phyloP scores from a whole-genome alignment of 2,797 vertebrate genomes.

The Halcyon badia region DNA sequence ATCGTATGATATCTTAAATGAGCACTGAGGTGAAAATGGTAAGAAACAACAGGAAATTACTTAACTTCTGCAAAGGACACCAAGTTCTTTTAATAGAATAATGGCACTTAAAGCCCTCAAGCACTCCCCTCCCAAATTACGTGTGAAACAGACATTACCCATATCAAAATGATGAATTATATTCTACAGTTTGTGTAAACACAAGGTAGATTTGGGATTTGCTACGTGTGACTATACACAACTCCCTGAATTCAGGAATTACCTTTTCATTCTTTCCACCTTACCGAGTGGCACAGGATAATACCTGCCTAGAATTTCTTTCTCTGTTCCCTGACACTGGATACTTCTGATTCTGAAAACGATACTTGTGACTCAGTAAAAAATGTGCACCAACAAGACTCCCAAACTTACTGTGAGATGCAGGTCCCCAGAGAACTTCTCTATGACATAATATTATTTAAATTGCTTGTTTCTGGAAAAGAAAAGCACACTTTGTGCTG shows the following conservation, averaged over 20 bases:
- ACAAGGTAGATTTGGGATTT: not conserved
- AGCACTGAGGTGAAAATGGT: not conserved
- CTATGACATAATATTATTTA: not conserved
- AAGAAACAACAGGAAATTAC: not conserved
- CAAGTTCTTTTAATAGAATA: not conserved
- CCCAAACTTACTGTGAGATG: not conserved
- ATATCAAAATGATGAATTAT: not conserved
- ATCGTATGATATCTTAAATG: not conserved
- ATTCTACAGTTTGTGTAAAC: not conserved
- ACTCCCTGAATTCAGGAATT: not conserved
- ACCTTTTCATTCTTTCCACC: not conserved
- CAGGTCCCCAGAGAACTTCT: not conserved
- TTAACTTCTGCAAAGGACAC: not conserved
- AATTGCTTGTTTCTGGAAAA: not conserved
- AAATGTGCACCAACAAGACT: not conserved
- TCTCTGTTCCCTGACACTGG: not conserved
- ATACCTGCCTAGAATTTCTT: not conserved
- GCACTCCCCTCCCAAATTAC: not conserved
- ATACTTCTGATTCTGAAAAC: not conserved
- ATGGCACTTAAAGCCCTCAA: not conserved
- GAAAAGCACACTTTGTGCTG: not conserved
- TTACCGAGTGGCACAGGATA: not conserved
- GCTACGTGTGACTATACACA: not conserved
- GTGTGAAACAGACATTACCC: not conserved
- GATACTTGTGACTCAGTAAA: not conserved